Evolutionary conservation across 2,113 vertebrate species (phyloP).

Genomic region (Recurvirostra avosetta): DNA sequence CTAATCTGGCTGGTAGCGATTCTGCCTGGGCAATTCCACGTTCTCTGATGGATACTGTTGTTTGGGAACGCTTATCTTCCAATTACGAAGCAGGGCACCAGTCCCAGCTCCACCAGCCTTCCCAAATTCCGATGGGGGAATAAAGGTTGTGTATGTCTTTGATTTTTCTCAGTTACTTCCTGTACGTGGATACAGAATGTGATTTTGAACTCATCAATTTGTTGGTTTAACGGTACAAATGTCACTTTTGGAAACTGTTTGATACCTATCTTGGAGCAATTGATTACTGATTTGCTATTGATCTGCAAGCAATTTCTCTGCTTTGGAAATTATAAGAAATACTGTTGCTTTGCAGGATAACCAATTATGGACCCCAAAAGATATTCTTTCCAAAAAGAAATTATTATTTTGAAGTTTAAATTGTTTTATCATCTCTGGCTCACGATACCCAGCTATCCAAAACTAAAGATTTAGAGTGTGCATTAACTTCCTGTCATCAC

Average conservation of each 20-base stretch:
- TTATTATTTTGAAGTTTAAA: neutral
- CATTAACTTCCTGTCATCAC: neutral
- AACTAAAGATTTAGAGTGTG: neutral
- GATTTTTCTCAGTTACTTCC: neutral
- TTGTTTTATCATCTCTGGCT: neutral
- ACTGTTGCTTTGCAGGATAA: neutral
- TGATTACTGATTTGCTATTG: neutral
- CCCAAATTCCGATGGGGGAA: neutral
- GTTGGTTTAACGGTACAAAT: neutral
- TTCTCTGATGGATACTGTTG: neutral
- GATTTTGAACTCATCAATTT: fast-evolving
- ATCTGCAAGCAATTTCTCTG: neutral
- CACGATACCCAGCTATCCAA: neutral
- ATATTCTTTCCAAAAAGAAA: neutral
- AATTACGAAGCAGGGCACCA: neutral
- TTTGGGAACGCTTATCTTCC: neutral
- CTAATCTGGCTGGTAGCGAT: neutral
- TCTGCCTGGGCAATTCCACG: neutral
- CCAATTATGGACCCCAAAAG: neutral
- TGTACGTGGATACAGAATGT: neutral
- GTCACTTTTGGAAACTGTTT: neutral
- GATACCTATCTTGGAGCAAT: neutral
- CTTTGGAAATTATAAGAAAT: neutral
- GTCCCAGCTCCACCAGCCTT: neutral
- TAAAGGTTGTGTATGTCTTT: neutral